Percentiles rank a stretch among this genome's conserved stretches.
Conservation (phyloP, 2,797 vertebrate species). For the Arctocebus calabarensis region DNA sequence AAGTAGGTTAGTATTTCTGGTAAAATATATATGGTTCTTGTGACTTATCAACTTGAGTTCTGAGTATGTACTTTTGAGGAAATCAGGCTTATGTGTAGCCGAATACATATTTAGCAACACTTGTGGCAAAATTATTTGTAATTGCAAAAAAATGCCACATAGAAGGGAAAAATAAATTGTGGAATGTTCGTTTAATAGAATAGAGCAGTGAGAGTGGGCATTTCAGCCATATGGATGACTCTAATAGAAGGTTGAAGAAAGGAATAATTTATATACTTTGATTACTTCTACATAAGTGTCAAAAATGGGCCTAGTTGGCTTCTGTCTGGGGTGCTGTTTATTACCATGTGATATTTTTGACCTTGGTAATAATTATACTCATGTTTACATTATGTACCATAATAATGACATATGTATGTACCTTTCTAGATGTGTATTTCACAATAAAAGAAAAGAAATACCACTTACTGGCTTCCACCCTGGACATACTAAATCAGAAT, state of each 20-base stretch:
- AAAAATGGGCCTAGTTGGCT: constrained; percentile 7
- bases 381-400: not conserved
- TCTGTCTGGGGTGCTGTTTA: not conserved
- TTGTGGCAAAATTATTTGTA: constrained; percentile 15
- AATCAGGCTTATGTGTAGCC: not conserved
- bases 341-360: constrained; percentile 13
- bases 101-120: not conserved
- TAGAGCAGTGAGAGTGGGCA: not conserved
- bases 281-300: constrained; percentile 15
- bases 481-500: not conserved
- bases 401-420: not conserved
- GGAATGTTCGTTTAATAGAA: not conserved
- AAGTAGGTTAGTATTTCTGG: not conserved
- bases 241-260: constrained; percentile 44
- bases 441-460: not conserved
- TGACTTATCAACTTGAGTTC: constrained; percentile 14
- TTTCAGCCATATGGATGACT: not conserved
- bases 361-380: constrained; percentile 20
- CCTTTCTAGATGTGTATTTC: constrained; percentile 27
- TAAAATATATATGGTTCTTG: constrained; percentile 33
- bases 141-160: not conserved
- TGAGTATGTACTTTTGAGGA: not conserved
- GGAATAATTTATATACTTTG: not conserved
- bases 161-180: not conserved
- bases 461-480: not conserved